phyloP scores from a whole-genome alignment of 1,140 invertebrate genomes.

The Lanistes nyassanus region DNA sequence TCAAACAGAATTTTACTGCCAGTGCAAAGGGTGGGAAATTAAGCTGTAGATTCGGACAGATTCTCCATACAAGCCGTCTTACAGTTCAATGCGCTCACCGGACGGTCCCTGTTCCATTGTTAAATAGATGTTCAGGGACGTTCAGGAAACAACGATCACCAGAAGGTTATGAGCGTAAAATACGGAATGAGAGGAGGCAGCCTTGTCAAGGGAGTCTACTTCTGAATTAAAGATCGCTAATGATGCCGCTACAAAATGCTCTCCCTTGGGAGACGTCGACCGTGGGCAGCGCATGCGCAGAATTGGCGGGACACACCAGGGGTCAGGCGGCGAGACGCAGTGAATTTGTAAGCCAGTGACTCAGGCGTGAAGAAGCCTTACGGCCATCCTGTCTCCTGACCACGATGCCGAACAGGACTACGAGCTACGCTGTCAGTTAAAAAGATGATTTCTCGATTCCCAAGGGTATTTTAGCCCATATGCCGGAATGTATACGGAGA shows the following conservation, averaged over 20 bases:
- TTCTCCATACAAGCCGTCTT: background rate
- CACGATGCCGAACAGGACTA: too few species aligned
- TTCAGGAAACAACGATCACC: background rate
- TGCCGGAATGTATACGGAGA: too few species aligned
- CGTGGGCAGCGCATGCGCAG: background rate
- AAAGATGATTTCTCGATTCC: too few species aligned
- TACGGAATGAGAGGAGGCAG: background rate
- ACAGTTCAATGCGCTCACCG: background rate
- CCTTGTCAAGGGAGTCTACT: constrained; percentile 7
- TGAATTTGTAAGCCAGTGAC: background rate
- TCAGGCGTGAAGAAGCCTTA: constrained; percentile 3
- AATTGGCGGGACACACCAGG: background rate
- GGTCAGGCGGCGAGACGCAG: background rate
- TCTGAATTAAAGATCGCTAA: background rate
- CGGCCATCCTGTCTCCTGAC: too few species aligned
- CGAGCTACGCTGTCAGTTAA: too few species aligned
- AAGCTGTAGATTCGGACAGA: background rate
- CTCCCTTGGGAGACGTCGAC: background rate
- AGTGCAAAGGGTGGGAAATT: background rate
- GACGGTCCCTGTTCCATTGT: background rate
- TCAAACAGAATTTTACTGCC: background rate
- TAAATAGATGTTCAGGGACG: background rate
- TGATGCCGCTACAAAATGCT: background rate
- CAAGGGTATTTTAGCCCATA: too few species aligned
- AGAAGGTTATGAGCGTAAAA: background rate